Percentiles rank a stretch among this genome's conserved stretches.
phyloP scores from a whole-genome alignment of 2,797 vertebrate species.

The Novumbra hubbsi region DNA sequence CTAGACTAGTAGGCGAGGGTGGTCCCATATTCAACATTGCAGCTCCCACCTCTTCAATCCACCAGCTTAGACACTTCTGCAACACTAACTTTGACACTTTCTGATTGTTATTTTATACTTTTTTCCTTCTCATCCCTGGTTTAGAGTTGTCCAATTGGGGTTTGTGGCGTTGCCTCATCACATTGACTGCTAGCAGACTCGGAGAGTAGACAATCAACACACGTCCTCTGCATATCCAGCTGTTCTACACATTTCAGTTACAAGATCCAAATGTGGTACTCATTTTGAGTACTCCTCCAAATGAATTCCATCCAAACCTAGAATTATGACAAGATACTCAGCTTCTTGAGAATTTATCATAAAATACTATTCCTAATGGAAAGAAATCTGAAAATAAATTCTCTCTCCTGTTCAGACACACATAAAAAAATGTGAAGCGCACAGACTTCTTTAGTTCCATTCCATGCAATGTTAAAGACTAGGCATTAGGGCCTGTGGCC shows the following conservation, averaged over 20 bases:
- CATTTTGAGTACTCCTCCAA: not conserved
- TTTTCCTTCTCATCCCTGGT: no score
- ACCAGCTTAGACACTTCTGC: not conserved
- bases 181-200: no score
- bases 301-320: no score
- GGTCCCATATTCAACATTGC: not conserved
- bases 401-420: conserved; percentile 25
- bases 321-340: not conserved
- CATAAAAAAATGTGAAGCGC: conserved; percentile 29
- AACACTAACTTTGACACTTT: not conserved
- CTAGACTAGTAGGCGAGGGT: conserved; percentile 29
- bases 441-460: conserved; percentile 12
- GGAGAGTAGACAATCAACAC: no score
- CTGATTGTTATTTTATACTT: no score
- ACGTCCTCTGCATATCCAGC: no score
- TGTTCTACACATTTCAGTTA: not conserved
- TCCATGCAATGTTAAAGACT: not conserved
- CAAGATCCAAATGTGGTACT: not conserved
- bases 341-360: not conserved
- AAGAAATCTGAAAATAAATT: not conserved
- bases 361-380: not conserved
- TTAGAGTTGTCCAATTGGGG: no score
- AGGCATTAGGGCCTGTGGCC: no score
- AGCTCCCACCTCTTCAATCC: not conserved
- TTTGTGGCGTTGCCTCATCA: no score